These are phyloP conservation scores for Zeugodacus cucurbitae DNA, from an alignment of 1,140 invertebrate genomes.

Conservation along the genomic window DNA sequence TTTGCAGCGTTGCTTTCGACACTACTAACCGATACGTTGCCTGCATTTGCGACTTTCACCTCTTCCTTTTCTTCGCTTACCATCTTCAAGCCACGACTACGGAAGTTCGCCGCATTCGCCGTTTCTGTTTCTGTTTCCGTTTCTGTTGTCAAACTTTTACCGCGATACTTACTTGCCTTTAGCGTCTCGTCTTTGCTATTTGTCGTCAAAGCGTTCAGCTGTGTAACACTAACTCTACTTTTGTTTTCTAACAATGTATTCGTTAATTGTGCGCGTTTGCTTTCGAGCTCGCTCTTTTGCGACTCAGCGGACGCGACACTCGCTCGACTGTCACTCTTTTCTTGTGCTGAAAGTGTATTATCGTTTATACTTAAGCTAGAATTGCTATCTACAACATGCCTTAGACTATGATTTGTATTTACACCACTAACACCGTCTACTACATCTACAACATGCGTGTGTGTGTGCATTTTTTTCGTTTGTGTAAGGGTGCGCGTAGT, in stretches of 20 bases:
- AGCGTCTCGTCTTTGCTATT: not conserved
- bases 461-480: slow-evolving; percentile 42
- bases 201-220: not conserved
- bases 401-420: slow-evolving; percentile 50
- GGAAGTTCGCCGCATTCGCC: not conserved
- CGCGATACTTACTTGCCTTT: slow-evolving; percentile 52
- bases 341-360: slow-evolving; percentile 27
- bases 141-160: slow-evolving; percentile 52
- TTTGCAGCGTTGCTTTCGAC: not conserved
- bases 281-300: not conserved
- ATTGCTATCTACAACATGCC: slow-evolving; percentile 58
- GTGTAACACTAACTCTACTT: slow-evolving; percentile 14
- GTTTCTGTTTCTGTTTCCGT: not conserved
- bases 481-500: slow-evolving; percentile 40
- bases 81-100: not conserved
- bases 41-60: not conserved
- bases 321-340: slow-evolving; percentile 33
- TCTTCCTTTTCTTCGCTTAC: not conserved
- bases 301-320: not conserved
- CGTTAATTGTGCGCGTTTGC: not conserved
- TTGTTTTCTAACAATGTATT: slow-evolving; percentile 26
- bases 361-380: slow-evolving; percentile 54
- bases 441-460: slow-evolving; percentile 48
- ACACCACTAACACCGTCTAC: slow-evolving; percentile 57
- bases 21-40: not conserved